phyloP scores from a whole-genome alignment of 2,888 invertebrate genomes.

The Mythimna ferrago region DNA sequence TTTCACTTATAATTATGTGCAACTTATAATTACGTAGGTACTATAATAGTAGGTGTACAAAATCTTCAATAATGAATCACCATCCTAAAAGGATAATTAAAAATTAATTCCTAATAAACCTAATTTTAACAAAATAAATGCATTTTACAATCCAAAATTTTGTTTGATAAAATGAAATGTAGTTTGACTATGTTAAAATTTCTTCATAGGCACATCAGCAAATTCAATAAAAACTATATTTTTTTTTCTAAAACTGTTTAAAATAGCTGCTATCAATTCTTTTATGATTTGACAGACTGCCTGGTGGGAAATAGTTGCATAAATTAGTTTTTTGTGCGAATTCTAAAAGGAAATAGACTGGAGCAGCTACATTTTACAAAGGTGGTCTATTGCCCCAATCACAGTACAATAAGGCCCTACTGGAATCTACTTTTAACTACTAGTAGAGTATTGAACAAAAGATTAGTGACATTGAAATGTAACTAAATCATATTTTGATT shows the following conservation, averaged over 20 bases:
- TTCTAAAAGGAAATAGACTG: background rate
- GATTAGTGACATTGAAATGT: background rate
- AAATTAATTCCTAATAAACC: constrained; percentile 20
- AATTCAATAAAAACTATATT: constrained; percentile 12
- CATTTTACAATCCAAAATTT: constrained; percentile 44
- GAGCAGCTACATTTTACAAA: constrained; percentile 5
- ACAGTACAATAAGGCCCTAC: constrained; percentile 18
- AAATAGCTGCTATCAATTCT: background rate
- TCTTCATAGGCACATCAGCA: constrained; percentile 34
- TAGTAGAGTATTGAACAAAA: background rate
- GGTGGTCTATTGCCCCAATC: constrained; percentile 14
- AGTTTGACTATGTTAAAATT: constrained; percentile 27
- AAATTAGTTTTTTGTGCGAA: background rate
- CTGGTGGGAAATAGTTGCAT: background rate
- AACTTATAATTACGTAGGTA: constrained; percentile 51
- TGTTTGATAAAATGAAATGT: constrained; percentile 20
- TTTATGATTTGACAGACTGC: background rate
- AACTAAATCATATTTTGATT: background rate
- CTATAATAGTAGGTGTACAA: constrained; percentile 48
- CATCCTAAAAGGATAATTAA: constrained; percentile 19
- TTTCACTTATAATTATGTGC: constrained; percentile 59
- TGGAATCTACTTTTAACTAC: background rate
- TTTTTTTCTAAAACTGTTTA: constrained; percentile 2
- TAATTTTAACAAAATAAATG: constrained; percentile 59
- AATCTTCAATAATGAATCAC: constrained; percentile 35